A percentile compares a stretch with the other conserved stretches of the same genome.
phyloP scores from a whole-genome alignment of 1,140 invertebrate genomes.

The Drosophila carrolli region DNA sequence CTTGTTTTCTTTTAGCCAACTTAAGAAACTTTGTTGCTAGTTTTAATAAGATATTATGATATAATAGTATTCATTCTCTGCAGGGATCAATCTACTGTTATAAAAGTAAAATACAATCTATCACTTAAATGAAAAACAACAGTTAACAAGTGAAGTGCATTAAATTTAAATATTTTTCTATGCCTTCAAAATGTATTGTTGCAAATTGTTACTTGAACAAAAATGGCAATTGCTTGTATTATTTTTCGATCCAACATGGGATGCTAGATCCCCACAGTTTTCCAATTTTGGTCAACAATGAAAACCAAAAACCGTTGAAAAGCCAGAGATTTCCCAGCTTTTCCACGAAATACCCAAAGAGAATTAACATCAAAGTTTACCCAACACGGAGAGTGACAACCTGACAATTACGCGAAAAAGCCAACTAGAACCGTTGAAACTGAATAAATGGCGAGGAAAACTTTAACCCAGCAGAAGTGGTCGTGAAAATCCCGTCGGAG shows the following conservation, averaged over 20 bases:
- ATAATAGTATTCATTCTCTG: too few species aligned
- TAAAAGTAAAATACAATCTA: too few species aligned
- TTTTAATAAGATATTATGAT: too few species aligned
- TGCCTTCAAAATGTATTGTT: not conserved
- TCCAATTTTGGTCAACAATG: conserved; percentile 1
- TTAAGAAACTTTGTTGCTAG: not conserved
- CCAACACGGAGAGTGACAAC: conserved; percentile 18
- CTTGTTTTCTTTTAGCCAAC: not conserved
- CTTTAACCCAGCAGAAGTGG: conserved; percentile 12
- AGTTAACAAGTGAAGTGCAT: too few species aligned
- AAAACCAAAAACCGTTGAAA: conserved; percentile 1
- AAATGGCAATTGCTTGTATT: not conserved
- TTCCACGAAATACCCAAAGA: conserved; percentile 8
- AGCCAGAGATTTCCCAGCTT: conserved; percentile 1
- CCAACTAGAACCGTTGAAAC: conserved; percentile 22
- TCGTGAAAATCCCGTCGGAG: conserved; percentile 11
- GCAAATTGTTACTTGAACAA: not conserved
- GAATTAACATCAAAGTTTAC: conserved; percentile 25
- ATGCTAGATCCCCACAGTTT: not conserved
- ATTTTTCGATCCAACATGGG: not conserved
- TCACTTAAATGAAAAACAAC: too few species aligned
- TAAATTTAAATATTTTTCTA: too few species aligned
- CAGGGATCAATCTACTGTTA: too few species aligned
- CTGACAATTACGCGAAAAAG: conserved; percentile 35
- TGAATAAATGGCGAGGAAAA: conserved; percentile 38